phyloP scores from a whole-genome alignment of 1,140 invertebrate species.

The Leptinotarsa defecta region DNA sequence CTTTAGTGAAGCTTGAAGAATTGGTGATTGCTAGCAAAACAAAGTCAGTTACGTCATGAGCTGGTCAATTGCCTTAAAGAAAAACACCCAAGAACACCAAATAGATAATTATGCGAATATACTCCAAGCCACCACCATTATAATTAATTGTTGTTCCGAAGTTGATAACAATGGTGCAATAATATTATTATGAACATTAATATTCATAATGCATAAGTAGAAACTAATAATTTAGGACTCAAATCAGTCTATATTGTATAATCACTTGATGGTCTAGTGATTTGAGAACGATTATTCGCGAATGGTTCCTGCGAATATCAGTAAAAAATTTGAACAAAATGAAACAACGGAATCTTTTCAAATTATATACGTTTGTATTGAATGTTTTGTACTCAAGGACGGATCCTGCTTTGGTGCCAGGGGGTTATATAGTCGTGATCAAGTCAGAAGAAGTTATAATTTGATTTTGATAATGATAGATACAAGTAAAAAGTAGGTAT shows the following conservation, averaged over 20 bases:
- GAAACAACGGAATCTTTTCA: background rate
- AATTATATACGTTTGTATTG: too few species aligned
- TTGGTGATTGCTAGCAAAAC: too few species aligned
- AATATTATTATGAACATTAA: slow-evolving; percentile 15
- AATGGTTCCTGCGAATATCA: background rate
- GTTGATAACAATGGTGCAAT: slow-evolving; percentile 23
- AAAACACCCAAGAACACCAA: too few species aligned
- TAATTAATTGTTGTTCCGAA: background rate
- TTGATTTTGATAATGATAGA: too few species aligned
- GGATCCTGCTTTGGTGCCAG: too few species aligned
- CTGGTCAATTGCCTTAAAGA: too few species aligned
- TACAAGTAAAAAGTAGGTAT: too few species aligned
- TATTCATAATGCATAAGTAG: background rate
- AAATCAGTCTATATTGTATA: background rate
- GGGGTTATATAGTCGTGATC: too few species aligned
- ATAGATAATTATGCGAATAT: background rate
- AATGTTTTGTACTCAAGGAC: background rate
- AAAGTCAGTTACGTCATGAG: too few species aligned
- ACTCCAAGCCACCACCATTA: background rate
- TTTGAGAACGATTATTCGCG: background rate
- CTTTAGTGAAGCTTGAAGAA: too few species aligned
- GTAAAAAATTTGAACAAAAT: background rate
- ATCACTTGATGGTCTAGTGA: slow-evolving; percentile 14
- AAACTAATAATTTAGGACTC: slow-evolving; percentile 16
- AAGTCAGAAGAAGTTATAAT: too few species aligned